Base-by-base conservation (phyloP, 2,888 invertebrate genomes). In the Axea sp. region DNA sequence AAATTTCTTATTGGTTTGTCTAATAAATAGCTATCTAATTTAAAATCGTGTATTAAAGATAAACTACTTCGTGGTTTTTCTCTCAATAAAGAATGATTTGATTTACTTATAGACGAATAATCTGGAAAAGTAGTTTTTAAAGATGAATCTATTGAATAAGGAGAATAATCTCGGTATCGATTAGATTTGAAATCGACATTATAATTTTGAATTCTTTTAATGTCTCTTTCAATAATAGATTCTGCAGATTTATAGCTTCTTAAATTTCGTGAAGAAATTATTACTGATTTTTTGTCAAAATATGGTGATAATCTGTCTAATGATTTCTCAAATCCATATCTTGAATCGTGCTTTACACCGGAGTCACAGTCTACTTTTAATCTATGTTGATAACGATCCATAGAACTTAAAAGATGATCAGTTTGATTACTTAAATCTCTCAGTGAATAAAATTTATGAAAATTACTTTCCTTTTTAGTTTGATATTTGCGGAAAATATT, bases 391-490 rank as follows among this genome's bases (percentile, higher is more conserved):
- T 9, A 1, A 30, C n/a, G 11, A 9, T 30, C 8, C 9, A 1
- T 1, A 9, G 11, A 8, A 30, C 9, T 30, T 9, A 30, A 9
- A 9, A 9, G 5, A 30, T 9, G 1, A 1, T 37, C 68, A 62
- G 71, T 17, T 80, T 14, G 33, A 14, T 73, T 31, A 78, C 75
- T 43, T 75, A 68, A 22, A 76, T 62, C 5, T 65, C 78, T 8
- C n/a, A n/a, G n/a, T n/a, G n/a, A n/a, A n/a, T n/a, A n/a, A n/a
- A n/a, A n/a, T n/a, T n/a, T n/a, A n/a, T n/a, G n/a, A n/a, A n/a
- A n/a, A n/a, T n/a, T n/a, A n/a, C n/a, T n/a, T n/a, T n/a, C n/a
- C n/a, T n/a, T n/a, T n/a, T n/a, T n/a, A n/a, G n/a, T n/a, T n/a
- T n/a, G n/a, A n/a, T n/a, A n/a, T n/a, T n/a, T n/a, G n/a, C n/a